A percentile compares a stretch with the other conserved stretches of the same genome.
Evolutionary conservation across 2,888 invertebrate genomes (phyloP).

Genomic region (Tortrix viridana): DNA sequence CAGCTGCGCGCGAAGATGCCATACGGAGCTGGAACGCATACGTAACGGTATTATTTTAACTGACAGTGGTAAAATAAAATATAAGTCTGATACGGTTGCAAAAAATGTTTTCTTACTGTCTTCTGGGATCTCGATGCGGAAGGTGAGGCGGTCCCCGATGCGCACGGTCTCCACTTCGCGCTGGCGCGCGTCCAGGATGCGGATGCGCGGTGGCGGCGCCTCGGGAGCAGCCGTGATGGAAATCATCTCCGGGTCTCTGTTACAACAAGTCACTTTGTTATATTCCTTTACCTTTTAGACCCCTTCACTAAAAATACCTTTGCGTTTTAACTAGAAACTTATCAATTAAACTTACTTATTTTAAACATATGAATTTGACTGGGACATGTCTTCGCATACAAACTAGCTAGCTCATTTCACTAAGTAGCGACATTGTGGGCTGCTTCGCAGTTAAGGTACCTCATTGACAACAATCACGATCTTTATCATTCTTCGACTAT

Average conservation of each 20-base stretch:
- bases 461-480: conserved; percentile 51
- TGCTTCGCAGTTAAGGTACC: conserved; percentile 43
- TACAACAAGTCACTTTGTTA: conserved; percentile 39
- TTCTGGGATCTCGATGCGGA: conserved; percentile 98
- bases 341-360: not conserved
- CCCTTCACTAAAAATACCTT: conserved; percentile 7
- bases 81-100: not conserved
- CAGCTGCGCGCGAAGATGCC: conserved; percentile 98
- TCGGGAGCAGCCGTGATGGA: conserved; percentile 97
- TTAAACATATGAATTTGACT: conserved; percentile 7
- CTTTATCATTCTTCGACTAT: conserved; percentile 49
- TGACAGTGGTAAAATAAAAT: not conserved
- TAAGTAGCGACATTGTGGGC: conserved; percentile 38
- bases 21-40: conserved; percentile 90
- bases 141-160: conserved; percentile 96
- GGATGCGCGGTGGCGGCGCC: conserved; percentile 96
- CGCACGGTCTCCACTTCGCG: conserved; percentile 97
- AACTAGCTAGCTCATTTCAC: conserved; percentile 38
- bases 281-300: not conserved
- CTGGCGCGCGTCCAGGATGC: conserved; percentile 93
- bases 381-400: conserved; percentile 16
- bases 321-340: conserved; percentile 2
- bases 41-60: not conserved
- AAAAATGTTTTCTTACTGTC: conserved; percentile 89
- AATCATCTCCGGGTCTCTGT: conserved; percentile 97